Percentiles rank a stretch among this genome's conserved stretches.
Conservation (phyloP, 2,888 invertebrate genomes). For the Eupithecia subfuscata region DNA sequence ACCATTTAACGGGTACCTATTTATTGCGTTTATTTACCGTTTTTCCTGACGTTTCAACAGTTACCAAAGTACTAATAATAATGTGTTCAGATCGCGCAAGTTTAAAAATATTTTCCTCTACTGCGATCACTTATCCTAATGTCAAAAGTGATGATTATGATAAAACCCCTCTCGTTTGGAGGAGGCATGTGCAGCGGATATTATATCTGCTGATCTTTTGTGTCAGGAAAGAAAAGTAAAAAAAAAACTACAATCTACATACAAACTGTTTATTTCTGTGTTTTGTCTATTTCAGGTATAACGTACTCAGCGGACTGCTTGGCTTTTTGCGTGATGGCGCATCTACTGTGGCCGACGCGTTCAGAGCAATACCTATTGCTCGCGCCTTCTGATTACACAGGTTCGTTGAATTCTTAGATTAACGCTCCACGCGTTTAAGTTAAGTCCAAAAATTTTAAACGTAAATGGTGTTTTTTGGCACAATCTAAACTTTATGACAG, state of each 20-base stretch:
- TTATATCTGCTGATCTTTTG: too few species aligned
- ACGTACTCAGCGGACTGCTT: constrained; percentile 98
- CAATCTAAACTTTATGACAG: neutral
- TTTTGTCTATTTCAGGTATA: constrained; percentile 86
- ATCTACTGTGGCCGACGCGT: constrained; percentile 97
- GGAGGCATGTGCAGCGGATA: too few species aligned
- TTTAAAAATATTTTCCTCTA: too few species aligned
- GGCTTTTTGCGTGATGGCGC: constrained; percentile 97
- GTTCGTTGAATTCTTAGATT: constrained; percentile 55
- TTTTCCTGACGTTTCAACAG: too few species aligned
- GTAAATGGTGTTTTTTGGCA: neutral
- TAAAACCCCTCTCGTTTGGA: too few species aligned
- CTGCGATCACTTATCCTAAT: too few species aligned
- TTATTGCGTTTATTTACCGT: too few species aligned
- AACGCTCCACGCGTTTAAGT: neutral
- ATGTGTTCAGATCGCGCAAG: too few species aligned
- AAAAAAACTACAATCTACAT: neutral
- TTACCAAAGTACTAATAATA: too few species aligned
- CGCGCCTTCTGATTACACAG: constrained; percentile 88
- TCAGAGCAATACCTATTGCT: constrained; percentile 95
- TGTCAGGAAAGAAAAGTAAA: too few species aligned
- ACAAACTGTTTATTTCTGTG: neutral
- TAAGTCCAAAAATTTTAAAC: neutral
- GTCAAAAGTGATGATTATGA: too few species aligned
- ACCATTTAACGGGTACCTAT: too few species aligned